Evolutionary conservation across 2,113 vertebrate species (phyloP).

Genomic region (Acrocephalus kingi): DNA sequence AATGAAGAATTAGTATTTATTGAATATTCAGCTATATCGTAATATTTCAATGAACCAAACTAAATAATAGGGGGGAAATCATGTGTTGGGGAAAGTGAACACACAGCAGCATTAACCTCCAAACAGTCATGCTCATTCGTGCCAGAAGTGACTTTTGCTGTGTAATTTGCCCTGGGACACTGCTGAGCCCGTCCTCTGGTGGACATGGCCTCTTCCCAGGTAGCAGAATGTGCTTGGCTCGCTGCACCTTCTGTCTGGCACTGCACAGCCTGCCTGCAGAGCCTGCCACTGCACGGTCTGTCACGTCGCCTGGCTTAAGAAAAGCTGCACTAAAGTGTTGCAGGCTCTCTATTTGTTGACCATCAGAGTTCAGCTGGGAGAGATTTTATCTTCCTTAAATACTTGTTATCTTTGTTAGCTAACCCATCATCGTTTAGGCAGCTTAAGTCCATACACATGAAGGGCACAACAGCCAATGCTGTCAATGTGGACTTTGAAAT

Average conservation of each 20-base stretch:
- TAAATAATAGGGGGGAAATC: background rate
- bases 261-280: background rate
- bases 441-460: constrained; percentile 34
- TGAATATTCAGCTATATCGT: background rate
- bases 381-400: constrained; percentile 66
- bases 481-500: constrained; percentile 11
- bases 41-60: background rate
- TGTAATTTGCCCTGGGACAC: background rate
- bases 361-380: constrained; percentile 6
- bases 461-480: background rate
- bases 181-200: background rate
- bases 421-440: constrained; percentile 57
- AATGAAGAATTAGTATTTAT: constrained; percentile 12
- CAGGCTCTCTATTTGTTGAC: constrained; percentile 41
- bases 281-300: background rate
- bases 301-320: constrained; percentile 6
- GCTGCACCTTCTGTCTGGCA: background rate
- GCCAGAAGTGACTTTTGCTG: background rate
- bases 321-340: background rate
- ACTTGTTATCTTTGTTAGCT: constrained; percentile 66
- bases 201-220: background rate
- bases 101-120: background rate
- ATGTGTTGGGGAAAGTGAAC: background rate
- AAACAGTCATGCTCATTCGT: background rate
- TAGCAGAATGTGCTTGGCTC: background rate